Conservation (phyloP, 2,888 invertebrate species). For the Coecobrya sp. region DNA sequence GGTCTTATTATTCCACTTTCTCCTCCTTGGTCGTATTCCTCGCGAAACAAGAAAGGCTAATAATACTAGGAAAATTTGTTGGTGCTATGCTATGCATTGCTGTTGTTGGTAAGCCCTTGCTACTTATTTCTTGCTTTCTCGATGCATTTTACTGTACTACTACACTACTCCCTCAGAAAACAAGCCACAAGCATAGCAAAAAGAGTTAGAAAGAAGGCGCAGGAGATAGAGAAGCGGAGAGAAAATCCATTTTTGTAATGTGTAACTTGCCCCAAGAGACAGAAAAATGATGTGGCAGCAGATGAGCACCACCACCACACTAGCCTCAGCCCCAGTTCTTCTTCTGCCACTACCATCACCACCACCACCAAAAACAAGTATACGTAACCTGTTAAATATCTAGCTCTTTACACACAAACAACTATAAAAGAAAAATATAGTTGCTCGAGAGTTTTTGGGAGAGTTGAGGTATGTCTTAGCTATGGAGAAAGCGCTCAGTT, state of each 20-base stretch:
- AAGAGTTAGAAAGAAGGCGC: background rate
- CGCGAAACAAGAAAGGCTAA: conserved; percentile 34
- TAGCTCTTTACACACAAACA: background rate
- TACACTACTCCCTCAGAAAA: background rate
- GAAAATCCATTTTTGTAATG: conserved; percentile 70
- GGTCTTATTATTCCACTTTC: conserved; percentile 43
- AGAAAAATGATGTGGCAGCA: conserved; percentile 68
- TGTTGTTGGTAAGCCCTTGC: background rate
- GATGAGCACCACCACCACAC: conserved; percentile 62
- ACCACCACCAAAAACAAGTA: background rate
- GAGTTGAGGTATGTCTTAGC: background rate
- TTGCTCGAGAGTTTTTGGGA: too few relatives aligned
- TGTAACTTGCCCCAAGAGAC: conserved; percentile 73
- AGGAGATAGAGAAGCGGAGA: background rate
- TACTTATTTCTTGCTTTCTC: background rate
- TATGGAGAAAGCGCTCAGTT: background rate
- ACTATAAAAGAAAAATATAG: background rate
- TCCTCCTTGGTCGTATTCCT: background rate
- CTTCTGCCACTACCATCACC: conserved; percentile 27
- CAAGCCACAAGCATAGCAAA: background rate
- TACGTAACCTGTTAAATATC: background rate
- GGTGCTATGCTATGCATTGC: background rate
- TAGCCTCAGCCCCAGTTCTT: background rate
- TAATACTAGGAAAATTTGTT: background rate
- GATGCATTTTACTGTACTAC: background rate